A percentile compares a stretch with the other conserved stretches of the same genome.
Conservation (phyloP, 2,888 invertebrate genomes). For the Mongoloraphidia duomilia region DNA sequence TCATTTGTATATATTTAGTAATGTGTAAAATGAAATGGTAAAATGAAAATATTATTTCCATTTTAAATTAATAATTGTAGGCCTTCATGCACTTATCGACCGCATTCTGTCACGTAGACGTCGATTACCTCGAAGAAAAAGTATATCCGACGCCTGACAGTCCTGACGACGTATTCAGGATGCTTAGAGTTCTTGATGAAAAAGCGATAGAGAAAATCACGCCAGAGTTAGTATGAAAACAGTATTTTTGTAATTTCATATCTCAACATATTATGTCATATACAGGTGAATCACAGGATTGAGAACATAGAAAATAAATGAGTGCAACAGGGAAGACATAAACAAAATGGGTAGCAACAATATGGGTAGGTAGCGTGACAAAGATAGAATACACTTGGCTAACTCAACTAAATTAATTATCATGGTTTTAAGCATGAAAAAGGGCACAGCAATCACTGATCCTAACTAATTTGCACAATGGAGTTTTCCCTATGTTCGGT, state of each 20-base stretch:
- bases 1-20: too few relatives aligned
- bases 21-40: neutral
- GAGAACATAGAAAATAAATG: too few relatives aligned
- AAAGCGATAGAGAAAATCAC: conserved; percentile 41
- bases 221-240: conserved; percentile 27
- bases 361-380: too few relatives aligned
- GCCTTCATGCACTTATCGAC: conserved; percentile 72
- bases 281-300: neutral
- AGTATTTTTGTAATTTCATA: neutral
- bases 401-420: too few relatives aligned
- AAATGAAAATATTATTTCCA: neutral
- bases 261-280: too few relatives aligned
- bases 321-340: too few relatives aligned
- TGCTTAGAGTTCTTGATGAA: conserved; percentile 46
- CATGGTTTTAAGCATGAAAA: too few relatives aligned
- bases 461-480: too few relatives aligned
- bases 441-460: too few relatives aligned
- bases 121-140: conserved; percentile 55
- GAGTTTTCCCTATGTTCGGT: too few relatives aligned
- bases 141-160: conserved; percentile 49
- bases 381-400: too few relatives aligned
- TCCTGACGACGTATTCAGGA: conserved; percentile 44
- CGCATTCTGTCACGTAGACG: conserved; percentile 74
- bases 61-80: conserved; percentile 23
- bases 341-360: too few relatives aligned